Evolutionary conservation across 2,113 vertebrate genomes (phyloP).

Genomic region (Helogale parvula): DNA sequence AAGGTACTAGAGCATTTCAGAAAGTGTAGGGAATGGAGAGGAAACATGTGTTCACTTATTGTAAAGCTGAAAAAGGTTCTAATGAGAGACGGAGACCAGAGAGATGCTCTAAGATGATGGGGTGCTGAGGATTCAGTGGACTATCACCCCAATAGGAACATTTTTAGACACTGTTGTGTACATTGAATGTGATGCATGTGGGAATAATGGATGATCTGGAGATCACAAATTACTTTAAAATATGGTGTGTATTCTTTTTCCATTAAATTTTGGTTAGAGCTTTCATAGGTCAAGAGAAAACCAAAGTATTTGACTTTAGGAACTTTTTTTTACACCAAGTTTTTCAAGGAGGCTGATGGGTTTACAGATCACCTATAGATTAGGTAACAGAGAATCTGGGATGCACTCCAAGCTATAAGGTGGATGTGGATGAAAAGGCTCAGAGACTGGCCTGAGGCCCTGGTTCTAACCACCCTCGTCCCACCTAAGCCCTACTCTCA

Average conservation of each 20-base stretch:
- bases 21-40: not conserved
- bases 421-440: not conserved
- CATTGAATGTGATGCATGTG: not conserved
- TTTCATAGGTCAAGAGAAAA: not conserved
- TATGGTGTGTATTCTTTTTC: not conserved
- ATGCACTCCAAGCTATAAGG: not conserved
- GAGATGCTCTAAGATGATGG: not conserved
- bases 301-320: not conserved
- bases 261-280: not conserved
- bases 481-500: fast-evolving
- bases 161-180: not conserved
- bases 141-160: not conserved
- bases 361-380: not conserved
- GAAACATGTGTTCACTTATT: not conserved
- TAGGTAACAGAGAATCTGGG: not conserved
- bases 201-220: not conserved
- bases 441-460: not conserved
- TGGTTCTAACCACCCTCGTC: not conserved
- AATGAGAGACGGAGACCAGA: not conserved
- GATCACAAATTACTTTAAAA: not conserved
- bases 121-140: not conserved
- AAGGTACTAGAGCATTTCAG: not conserved
- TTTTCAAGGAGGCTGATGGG: not conserved
- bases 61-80: not conserved
- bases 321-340: not conserved